A percentile compares a stretch with the other conserved stretches of the same genome.
phyloP scores from a whole-genome alignment of 2,888 invertebrate genomes.

The Brachypalpus laphriformis region DNA sequence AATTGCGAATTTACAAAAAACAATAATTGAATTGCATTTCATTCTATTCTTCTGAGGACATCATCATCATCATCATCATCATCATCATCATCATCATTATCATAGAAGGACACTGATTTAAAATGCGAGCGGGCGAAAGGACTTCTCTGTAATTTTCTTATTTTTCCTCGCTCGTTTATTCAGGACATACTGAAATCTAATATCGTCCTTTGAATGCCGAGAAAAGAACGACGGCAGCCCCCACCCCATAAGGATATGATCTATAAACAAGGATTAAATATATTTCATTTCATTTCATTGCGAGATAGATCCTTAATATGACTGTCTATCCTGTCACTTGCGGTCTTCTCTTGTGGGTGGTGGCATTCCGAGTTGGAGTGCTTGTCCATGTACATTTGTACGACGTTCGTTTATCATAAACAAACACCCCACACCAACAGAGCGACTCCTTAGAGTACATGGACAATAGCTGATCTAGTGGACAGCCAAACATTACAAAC shows the following conservation, averaged over 20 bases:
- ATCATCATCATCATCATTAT: background rate
- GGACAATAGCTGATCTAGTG: constrained; percentile 10
- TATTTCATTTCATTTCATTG: constrained; percentile 18
- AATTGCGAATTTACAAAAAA: constrained; percentile 6
- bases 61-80: background rate
- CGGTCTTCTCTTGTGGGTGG: too few relatives aligned
- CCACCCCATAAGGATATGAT: background rate
- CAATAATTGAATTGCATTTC: constrained; percentile 39
- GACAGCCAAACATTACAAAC: constrained; percentile 3
- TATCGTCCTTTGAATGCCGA: background rate
- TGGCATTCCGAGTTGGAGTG: too few relatives aligned
- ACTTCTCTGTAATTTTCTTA: background rate
- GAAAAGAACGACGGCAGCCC: background rate
- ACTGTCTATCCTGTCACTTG: constrained; percentile 14
- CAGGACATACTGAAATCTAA: constrained; percentile 23
- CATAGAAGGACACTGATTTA: background rate
- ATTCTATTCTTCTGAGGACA: background rate
- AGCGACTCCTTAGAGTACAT: background rate
- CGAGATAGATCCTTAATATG: constrained; percentile 11
- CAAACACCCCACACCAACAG: background rate
- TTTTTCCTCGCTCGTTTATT: background rate
- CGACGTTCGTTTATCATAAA: constrained; percentile 6
- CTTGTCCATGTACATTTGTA: background rate
- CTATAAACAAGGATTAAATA: constrained; percentile 47
- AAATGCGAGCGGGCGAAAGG: background rate